Evolutionary conservation across 2,113 vertebrate genomes (phyloP), one percentile per base, ranked within the genome.

Genomic region (Anguilla rostrata): DNA sequence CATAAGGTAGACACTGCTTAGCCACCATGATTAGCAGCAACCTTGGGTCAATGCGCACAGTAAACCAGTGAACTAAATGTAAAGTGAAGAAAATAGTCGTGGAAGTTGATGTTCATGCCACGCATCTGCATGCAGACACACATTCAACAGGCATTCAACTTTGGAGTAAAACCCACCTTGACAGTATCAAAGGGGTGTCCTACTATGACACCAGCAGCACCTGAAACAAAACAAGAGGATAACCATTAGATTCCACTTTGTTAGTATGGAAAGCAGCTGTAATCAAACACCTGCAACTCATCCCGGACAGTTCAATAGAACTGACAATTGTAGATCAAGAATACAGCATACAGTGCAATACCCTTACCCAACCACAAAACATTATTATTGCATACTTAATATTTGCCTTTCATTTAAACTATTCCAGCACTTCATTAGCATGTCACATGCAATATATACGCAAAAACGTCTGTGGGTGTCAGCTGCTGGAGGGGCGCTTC

Each of bases 131-230:
- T 18, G 40, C 5, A 84, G 9, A 39, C 57, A 83, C 22, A 2
- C 3, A n/a, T n/a, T 53, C 7, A 5, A 41, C n/a, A 83, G n/a
- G 20, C 12, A 78, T 7, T 14, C 43, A 86, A 39, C 20, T 20
- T 66, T 12, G n/a, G 3, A 8, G 34, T 29, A 46, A 63, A 81
- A 93, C 97, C 92, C 93, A 99, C 98, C 97, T 99, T 99, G 75
- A 99, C 98, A 0, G 98, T 99, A 92, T 99, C 98, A 89, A 99
- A 99, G 0, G 98, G 98, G 90, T 99, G 98, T 94, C 98, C 98
- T 71, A 99, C 98, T 86, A 99, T 93, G 89, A 99, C 98, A 66
- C 98, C 98, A 0, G 97, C 98, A 91, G 97, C 98, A 93, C 98
- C 98, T 99, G 88, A 41, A 87, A 46, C 26, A 92, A 83, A 40